A percentile compares a stretch with the other conserved stretches of the same genome.
These are phyloP conservation scores for Apocheima hispidaria DNA, from an alignment of 2,888 invertebrate species.

Conservation along the genomic window DNA sequence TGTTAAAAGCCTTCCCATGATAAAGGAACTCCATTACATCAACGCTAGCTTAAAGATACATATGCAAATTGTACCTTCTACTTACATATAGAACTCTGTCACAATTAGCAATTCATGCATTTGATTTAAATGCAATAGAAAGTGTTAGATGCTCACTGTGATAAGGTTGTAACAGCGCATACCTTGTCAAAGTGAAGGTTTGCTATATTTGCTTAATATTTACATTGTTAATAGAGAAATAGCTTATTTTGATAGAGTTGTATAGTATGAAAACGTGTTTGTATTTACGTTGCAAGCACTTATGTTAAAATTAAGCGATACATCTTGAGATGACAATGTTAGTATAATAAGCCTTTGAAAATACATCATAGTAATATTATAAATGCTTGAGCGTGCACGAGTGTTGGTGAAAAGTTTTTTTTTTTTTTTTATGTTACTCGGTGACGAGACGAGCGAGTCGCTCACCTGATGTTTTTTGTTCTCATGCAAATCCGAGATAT, in stretches of 20 bases:
- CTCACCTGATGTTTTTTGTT: too few species aligned
- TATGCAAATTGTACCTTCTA: conserved; percentile 42
- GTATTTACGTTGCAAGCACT: conserved; percentile 38
- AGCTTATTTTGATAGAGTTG: conserved; percentile 9
- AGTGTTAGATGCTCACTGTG: not conserved
- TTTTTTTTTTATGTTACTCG: too few species aligned
- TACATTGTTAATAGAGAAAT: not conserved
- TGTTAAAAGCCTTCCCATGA: conserved; percentile 42
- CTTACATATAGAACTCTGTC: conserved; percentile 12
- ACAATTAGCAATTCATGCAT: not conserved
- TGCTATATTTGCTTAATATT: not conserved
- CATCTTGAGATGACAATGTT: conserved; percentile 29
- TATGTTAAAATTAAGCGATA: conserved; percentile 35
- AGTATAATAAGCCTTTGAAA: conserved; percentile 17
- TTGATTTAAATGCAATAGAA: not conserved
- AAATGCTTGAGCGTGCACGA: not conserved
- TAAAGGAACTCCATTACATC: conserved; percentile 46
- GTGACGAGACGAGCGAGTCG: too few species aligned
- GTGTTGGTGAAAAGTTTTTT: not conserved
- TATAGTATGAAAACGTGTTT: conserved; percentile 5
- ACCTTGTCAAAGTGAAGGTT: conserved; percentile 7
- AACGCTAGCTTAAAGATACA: conserved; percentile 31
- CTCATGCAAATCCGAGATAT: too few species aligned
- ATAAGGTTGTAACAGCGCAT: not conserved
- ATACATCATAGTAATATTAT: not conserved